Evolutionary conservation across 2,888 invertebrate species (phyloP), one percentile per base, ranked within the genome.

Genomic region (Acrobasis consociella): DNA sequence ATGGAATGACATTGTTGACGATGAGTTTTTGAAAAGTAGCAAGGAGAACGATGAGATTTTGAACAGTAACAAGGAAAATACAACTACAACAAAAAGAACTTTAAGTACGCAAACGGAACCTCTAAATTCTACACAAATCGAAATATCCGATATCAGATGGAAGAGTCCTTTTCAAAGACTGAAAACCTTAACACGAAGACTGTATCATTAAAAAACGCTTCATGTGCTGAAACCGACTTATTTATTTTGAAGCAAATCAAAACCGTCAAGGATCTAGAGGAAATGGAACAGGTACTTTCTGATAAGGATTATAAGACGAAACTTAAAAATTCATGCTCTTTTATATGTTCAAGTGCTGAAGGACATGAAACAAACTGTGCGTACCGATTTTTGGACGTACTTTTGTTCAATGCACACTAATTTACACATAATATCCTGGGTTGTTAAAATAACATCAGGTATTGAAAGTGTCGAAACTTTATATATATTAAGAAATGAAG

Each of bases 191-290:
- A 22, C 22, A 22, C 22, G 22, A 22, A 22, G 22, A 22, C 22
- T 22, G 49, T 49, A 49, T n/a, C 13, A n/a, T 49, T 49, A 49
- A 49, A 11, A 11, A n/a, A 49, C 13, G n/a, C 49, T 49, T 49
- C 49, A n/a, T 2, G n/a, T 49, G 49, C 49, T 49, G 49, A 49
- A n/a, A 49, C 13, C 49, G n/a, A 49, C n/a, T 49, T n/a, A 11
- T 49, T 49, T n/a, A 49, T 49, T 49, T 49, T 49, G n/a, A 49
- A 49, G n/a, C 49, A 49, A 49, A 49, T 49, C n/a, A 49, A 49
- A 49, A 49, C 1, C n/a, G n/a, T n/a, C 2, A 49, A 49, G n/a
- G 49, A 49, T n/a, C 49, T 49, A 49, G 49, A 49, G n/a, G 49
- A 49, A n/a, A 49, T 49, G 49, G 49, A 49, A n/a, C 49, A n/a